Evolutionary conservation across 2,797 vertebrate species (phyloP).

Genomic region (Scyliorhinus canicula): DNA sequence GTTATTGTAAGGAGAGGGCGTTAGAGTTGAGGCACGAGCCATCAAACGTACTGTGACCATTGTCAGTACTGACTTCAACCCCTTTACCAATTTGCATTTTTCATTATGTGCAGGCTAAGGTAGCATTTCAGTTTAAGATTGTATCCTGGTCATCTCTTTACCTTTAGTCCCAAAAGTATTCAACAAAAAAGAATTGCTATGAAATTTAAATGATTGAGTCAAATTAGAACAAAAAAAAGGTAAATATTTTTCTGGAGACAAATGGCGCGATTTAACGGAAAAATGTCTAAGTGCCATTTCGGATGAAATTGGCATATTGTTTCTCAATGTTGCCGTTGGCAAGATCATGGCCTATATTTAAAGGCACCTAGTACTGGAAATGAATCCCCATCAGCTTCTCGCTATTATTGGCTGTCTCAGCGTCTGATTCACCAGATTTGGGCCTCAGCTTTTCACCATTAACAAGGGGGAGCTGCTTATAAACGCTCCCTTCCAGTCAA

Average conservation of each 20-base stretch:
- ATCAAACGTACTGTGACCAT: not conserved
- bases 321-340: too few species aligned
- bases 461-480: too few species aligned
- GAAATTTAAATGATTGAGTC: not conserved
- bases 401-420: too few species aligned
- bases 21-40: not conserved
- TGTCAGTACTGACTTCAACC: not conserved
- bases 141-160: not conserved
- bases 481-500: too few species aligned
- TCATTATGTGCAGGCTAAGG: not conserved
- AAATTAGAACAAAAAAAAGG: not conserved
- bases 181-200: not conserved
- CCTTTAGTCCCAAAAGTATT: not conserved
- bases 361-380: too few species aligned
- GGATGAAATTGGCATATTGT: too few species aligned
- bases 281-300: too few species aligned
- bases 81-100: not conserved
- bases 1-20: not conserved
- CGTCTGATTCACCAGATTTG: too few species aligned
- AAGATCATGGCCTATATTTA: too few species aligned
- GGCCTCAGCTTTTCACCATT: too few species aligned
- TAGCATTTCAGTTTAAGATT: not conserved
- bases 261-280: too few species aligned
- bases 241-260: not conserved
- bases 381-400: too few species aligned